A percentile compares a stretch with the other conserved stretches of the same genome.
These are phyloP conservation scores for Sebastes cheni DNA, from an alignment of 2,797 vertebrate species.

Conservation along the genomic window DNA sequence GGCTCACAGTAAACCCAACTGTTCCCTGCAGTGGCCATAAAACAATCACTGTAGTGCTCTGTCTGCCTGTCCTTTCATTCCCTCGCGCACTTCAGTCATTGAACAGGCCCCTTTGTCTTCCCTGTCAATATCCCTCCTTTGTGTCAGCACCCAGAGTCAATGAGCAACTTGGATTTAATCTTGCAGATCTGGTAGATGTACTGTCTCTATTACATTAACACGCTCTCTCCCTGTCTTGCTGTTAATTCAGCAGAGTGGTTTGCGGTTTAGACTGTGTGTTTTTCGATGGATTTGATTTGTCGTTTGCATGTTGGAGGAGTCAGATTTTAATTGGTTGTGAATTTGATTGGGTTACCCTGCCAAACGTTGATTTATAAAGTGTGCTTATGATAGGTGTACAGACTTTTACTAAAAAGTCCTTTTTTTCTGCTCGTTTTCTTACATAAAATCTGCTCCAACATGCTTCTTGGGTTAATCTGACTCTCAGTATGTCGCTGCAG, in stretches of 20 bases:
- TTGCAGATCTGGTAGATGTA: conserved; percentile 36
- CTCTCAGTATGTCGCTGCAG: conserved; percentile 10
- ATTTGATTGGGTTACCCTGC: background rate
- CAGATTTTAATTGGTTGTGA: background rate
- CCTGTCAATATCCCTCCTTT: conserved; percentile 54
- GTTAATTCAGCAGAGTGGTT: conserved; percentile 42
- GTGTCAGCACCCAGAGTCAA: conserved; percentile 40
- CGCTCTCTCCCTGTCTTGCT: background rate
- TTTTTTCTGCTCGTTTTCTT: background rate
- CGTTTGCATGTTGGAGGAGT: background rate
- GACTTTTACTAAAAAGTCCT: background rate
- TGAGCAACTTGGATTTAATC: conserved; percentile 55
- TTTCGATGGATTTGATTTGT: conserved; percentile 17
- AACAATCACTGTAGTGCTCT: conserved; percentile 19
- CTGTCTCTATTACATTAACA: conserved; percentile 41
- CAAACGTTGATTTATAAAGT: background rate
- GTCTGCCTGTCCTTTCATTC: conserved; percentile 19
- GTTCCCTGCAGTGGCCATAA: conserved; percentile 14
- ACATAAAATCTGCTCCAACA: background rate
- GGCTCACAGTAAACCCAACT: conserved; percentile 1
- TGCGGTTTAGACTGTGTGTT: background rate
- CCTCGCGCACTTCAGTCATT: conserved; percentile 38
- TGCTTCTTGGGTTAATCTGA: conserved; percentile 25
- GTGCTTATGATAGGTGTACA: background rate
- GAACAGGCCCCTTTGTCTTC: conserved; percentile 47